A percentile compares a stretch with the other conserved stretches of the same genome.
phyloP scores from a whole-genome alignment of 2,888 invertebrate species.

The Eupsilia transversa region DNA sequence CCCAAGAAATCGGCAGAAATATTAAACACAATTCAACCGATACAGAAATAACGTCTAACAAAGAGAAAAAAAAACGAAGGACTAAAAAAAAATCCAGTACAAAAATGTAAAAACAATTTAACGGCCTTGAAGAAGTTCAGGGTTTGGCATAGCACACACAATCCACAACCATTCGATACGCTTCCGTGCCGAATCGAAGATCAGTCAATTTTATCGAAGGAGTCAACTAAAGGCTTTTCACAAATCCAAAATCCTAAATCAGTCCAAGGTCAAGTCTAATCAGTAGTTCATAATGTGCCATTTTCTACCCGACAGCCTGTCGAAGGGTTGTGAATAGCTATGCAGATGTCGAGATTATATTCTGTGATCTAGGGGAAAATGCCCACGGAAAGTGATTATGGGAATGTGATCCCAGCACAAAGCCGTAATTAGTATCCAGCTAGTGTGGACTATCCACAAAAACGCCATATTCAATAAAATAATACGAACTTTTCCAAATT shows the following conservation, averaged over 20 bases:
- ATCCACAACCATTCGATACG: not conserved
- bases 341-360: not conserved
- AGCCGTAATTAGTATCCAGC: not conserved
- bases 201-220: not conserved
- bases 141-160: not conserved
- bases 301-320: too few species aligned
- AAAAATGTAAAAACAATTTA: not conserved
- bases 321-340: not conserved
- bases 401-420: not conserved
- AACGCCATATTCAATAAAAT: too few species aligned
- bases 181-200: not conserved
- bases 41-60: not conserved
- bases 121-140: not conserved
- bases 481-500: too few species aligned
- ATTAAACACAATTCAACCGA: constrained; percentile 15
- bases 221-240: not conserved
- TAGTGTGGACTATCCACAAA: too few species aligned
- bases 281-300: too few species aligned
- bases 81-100: not conserved
- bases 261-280: not conserved
- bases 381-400: too few species aligned
- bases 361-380: not conserved
- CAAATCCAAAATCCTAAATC: not conserved
- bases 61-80: not conserved
- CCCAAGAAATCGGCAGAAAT: constrained; percentile 1